Evolutionary conservation across 2,797 vertebrate genomes (phyloP).

Genomic region (Fundulus diaphanus): DNA sequence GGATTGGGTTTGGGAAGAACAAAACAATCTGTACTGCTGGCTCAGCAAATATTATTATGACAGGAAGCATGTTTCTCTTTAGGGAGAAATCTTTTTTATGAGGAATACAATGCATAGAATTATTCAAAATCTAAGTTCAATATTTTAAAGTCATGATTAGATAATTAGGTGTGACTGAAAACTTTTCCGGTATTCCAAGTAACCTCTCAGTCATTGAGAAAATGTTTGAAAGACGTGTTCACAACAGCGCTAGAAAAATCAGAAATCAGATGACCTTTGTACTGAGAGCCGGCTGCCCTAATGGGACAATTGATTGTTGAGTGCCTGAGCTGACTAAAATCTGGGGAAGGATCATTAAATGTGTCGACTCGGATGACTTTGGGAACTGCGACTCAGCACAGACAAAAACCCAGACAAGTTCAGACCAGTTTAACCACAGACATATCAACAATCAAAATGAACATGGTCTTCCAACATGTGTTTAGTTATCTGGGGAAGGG

Average conservation of each 20-base stretch:
- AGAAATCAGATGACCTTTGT: neutral
- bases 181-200: neutral
- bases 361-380: constrained; percentile 15
- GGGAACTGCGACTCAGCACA: neutral
- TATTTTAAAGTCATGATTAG: neutral
- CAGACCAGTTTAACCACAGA: constrained; percentile 2
- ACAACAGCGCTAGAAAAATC: constrained; percentile 17
- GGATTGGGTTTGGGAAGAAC: neutral
- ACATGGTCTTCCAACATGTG: neutral
- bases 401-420: neutral
- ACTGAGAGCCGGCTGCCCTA: neutral
- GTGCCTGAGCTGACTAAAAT: neutral
- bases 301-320: neutral
- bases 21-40: constrained; percentile 33
- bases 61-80: constrained; percentile 20
- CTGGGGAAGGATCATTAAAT: neutral
- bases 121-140: neutral
- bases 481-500: neutral
- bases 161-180: neutral
- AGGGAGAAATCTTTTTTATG: neutral
- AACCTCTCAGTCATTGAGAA: neutral
- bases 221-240: neutral
- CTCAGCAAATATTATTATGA: constrained; percentile 42
- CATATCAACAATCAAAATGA: neutral
- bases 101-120: neutral